Evolutionary conservation across 2,113 vertebrate species (phyloP), one percentile per base, ranked within the genome.

Genomic region (Microcebus ravelobensis): DNA sequence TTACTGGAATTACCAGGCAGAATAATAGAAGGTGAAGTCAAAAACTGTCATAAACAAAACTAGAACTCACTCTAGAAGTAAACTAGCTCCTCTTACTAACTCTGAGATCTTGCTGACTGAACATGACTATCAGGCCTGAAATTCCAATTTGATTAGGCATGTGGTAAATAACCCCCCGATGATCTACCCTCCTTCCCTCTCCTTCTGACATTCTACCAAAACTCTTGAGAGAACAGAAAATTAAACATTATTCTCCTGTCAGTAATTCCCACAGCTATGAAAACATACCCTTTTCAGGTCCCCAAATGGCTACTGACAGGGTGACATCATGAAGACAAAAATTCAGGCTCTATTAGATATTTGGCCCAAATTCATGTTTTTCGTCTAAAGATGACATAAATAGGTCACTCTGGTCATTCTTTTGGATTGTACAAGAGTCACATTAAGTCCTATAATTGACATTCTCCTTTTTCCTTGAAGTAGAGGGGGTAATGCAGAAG

Each of bases 301-400:
- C 45, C 39, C 10, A 2, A 71, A 34, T 50, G 25, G 68, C 76
- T 81, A 88, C 27, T 52, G 52, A 70, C 86, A 79, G 11, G 23
- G 27, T 96, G 83, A 96, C 68, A 65, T 92, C 65, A 95, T 93
- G 31, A 82, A 94, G 25, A 86, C 91, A 98, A 20, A 93, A 79
- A 39, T 74, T 45, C 73, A 96, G 61, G 31, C 55, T 8, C 52
- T 80, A 5, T 80, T 95, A 87, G 31, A 87, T 57, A 20, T 81
- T 94, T 91, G 42, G 57, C 65, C 21, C 65, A 83, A 34, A 74
- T 82, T 92, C 63, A 34, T 63, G 11, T 85, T 96, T 97, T 83
- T 81, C 83, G 31, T 87, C 17, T 85, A 27, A 84, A 55, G 34
- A 86, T 93, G 68, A 87, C 20, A 52, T 70, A 97, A 96, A 91